These are phyloP conservation scores for Empis livida DNA, from an alignment of 2,888 invertebrate species.

Conservation along the genomic window DNA sequence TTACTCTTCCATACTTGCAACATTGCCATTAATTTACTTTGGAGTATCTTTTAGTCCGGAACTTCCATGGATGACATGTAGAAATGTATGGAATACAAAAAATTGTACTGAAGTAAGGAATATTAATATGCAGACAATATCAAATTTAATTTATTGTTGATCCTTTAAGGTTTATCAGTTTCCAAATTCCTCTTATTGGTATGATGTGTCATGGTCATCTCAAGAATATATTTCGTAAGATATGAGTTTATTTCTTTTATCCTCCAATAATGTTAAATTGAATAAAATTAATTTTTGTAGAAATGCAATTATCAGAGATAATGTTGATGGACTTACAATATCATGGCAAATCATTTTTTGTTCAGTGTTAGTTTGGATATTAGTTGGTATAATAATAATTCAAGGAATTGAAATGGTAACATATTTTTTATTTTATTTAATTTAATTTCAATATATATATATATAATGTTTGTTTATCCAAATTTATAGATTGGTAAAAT, in stretches of 20 bases:
- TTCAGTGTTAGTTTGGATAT: constrained; percentile 40
- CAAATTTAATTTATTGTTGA: too few relatives aligned
- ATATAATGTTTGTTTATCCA: background rate
- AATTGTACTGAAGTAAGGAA: constrained; percentile 38
- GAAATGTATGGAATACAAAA: constrained; percentile 61
- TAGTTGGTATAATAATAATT: constrained; percentile 27
- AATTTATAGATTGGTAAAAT: constrained; percentile 5
- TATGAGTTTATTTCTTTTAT: too few relatives aligned
- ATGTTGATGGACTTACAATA: background rate
- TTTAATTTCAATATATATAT: background rate
- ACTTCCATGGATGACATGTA: constrained; percentile 67
- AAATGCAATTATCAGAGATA: too few relatives aligned
- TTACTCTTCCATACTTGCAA: constrained; percentile 67
- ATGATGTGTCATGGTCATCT: too few relatives aligned
- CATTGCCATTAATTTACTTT: constrained; percentile 67
- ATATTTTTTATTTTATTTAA: constrained; percentile 46
- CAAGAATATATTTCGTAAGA: too few relatives aligned
- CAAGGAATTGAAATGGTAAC: background rate
- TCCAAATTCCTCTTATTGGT: too few relatives aligned
- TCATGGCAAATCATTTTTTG: constrained; percentile 1
- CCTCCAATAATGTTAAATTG: too few relatives aligned
- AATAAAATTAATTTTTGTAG: too few relatives aligned
- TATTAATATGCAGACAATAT: too few relatives aligned
- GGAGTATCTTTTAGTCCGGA: constrained; percentile 48
- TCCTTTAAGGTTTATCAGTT: too few relatives aligned